Evolutionary conservation across 1,140 invertebrate genomes (phyloP), one percentile per base, ranked within the genome.

Genomic region (Manduca sexta): DNA sequence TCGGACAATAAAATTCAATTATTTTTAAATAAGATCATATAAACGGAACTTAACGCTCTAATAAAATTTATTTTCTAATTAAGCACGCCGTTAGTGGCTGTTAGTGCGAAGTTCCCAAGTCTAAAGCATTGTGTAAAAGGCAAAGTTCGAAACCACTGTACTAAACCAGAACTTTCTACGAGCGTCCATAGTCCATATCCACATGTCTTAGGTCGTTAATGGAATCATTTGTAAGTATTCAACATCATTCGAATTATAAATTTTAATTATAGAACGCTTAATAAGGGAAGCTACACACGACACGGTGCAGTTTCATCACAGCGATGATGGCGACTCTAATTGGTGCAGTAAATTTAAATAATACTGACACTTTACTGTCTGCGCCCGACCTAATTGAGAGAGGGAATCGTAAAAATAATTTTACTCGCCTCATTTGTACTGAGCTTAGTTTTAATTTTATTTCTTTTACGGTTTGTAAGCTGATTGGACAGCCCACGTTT

Each of bases 361-460:
- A 80, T 68, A 77, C 74, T 79, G 78, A 81, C 78, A 79, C 69
- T 78, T 78, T 61, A 78, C 59, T 70, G 74, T 74, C 76, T 69
- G 65, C 63, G 66, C 67, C 64, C 51, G 65, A 50, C 72, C 73
- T 84, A 84, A 84, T 84, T 84, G 78, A 82, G 78, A 79, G 73
- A 80, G 69, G 67, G 74, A 76, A 76, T 81, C 80, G 76, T 84
- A 80, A 84, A 82, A 84, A 82, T 82, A 82, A 84, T 84, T 84
- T 79, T 69, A 84, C 64, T 67, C 77, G 73, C 49, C 77, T 78
- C 80, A 84, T 84, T 84, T 80, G 76, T 82, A 82, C 60, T 30
- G 44, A 69, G 61, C 56, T 66, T 73, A 68, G 67, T 77, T 81
- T 76, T 71, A 74, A 74, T 79, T 73, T 83, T 79, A 69, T 81